A percentile compares a stretch with the other conserved stretches of the same genome.
Evolutionary conservation across 2,113 vertebrate species (phyloP).

Genomic region (Myotis lucifugus): DNA sequence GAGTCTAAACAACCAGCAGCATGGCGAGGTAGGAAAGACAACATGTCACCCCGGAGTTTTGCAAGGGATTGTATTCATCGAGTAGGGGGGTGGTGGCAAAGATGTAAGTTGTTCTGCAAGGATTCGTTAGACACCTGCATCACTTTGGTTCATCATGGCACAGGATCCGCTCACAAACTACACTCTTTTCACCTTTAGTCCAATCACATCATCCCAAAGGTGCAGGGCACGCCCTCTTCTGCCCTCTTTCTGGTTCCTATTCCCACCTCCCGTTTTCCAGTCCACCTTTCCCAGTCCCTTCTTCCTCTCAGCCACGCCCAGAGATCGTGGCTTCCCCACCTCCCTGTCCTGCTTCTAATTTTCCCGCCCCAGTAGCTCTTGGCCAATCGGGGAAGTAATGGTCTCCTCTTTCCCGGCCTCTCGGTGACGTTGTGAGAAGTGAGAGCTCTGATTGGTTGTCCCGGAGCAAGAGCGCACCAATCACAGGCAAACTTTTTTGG

Average conservation of each 20-base stretch:
- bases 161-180: not conserved
- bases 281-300: not conserved
- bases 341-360: conserved; percentile 22
- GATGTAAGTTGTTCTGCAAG: not conserved
- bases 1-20: not conserved
- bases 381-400: not conserved
- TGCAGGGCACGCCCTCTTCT: not conserved
- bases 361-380: conserved; percentile 35
- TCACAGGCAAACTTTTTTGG: conserved; percentile 1
- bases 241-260: not conserved
- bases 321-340: accelerated
- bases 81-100: not conserved
- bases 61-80: not conserved
- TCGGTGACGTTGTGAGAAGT: accelerated
- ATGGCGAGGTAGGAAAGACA: not conserved
- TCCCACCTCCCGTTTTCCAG: not conserved
- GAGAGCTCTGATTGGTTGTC: conserved; percentile 22
- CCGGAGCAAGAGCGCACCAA: not conserved
- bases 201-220: not conserved
- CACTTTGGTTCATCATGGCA: not conserved
- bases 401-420: not conserved
- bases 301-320: not conserved
- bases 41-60: not conserved
- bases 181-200: not conserved
- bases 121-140: not conserved